These are phyloP conservation scores for Amblyraja radiata DNA, from an alignment of 2,797 vertebrate genomes.

Conservation along the genomic window DNA sequence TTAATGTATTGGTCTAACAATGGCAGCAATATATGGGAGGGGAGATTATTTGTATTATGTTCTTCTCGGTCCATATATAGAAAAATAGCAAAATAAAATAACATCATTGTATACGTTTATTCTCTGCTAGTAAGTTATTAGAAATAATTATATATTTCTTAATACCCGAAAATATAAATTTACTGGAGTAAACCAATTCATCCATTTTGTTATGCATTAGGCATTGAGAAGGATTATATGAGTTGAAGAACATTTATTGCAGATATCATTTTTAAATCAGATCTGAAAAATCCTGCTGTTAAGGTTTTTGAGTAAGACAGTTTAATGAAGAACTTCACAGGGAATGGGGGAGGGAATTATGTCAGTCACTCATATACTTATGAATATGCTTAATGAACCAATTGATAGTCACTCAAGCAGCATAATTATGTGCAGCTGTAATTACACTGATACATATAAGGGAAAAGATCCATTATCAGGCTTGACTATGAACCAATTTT, in stretches of 20 bases:
- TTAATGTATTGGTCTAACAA: too few species aligned
- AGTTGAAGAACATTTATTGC: not conserved
- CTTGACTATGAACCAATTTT: not conserved
- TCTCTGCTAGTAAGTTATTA: too few species aligned
- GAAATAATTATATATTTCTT: not conserved
- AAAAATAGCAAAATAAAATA: not conserved
- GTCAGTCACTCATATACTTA: not conserved
- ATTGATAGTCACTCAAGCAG: not conserved
- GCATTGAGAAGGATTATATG: not conserved
- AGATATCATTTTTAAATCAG: not conserved
- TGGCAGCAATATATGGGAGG: too few species aligned
- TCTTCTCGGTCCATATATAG: too few species aligned
- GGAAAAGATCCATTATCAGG: not conserved
- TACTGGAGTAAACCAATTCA: not conserved
- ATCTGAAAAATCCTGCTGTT: not conserved
- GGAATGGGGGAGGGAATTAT: conserved; percentile 1
- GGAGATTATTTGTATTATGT: too few species aligned
- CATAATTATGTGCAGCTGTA: not conserved
- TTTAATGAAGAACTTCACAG: conserved; percentile 5
- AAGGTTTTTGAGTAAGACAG: not conserved
- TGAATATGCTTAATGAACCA: not conserved
- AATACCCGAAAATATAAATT: not conserved
- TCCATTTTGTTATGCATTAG: not conserved
- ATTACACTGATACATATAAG: not conserved
- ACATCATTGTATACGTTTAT: not conserved